Evolutionary conservation across 2,888 invertebrate species (phyloP).

Genomic region (Ryuthela nishihirai): DNA sequence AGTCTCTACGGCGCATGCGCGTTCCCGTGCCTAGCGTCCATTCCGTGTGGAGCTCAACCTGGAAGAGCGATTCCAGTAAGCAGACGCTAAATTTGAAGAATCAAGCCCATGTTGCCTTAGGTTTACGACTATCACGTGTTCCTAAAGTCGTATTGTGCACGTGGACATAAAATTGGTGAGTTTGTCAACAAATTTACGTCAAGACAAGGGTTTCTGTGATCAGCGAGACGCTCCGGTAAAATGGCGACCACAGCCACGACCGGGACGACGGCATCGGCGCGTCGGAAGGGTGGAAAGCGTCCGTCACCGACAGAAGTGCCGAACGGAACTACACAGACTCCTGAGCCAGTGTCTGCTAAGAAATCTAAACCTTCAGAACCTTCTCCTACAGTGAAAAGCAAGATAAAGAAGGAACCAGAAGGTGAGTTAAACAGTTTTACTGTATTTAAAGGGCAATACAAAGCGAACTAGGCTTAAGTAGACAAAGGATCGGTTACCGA

Average conservation of each 20-base stretch:
- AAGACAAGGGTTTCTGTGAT: neutral
- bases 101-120: neutral
- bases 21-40: conserved; percentile 12
- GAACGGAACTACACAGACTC: conserved; percentile 26
- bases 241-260: conserved; percentile 32
- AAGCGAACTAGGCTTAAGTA: too few species aligned
- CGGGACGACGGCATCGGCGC: conserved; percentile 8
- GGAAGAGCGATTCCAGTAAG: neutral
- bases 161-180: neutral
- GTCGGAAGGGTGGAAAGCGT: conserved; percentile 35
- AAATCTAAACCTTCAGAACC: conserved; percentile 20
- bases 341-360: conserved; percentile 21
- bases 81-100: neutral
- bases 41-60: conserved; percentile 3
- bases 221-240: conserved; percentile 2
- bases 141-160: neutral
- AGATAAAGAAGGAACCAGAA: conserved; percentile 20
- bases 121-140: neutral
- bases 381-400: neutral
- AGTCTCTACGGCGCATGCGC: conserved; percentile 4
- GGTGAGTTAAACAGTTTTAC: too few species aligned
- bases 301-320: conserved; percentile 20
- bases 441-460: too few species aligned
- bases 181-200: neutral
- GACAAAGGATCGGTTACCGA: too few species aligned